phyloP scores from a whole-genome alignment of 2,888 invertebrate species.

The Hirtodrosophila histrioides region DNA sequence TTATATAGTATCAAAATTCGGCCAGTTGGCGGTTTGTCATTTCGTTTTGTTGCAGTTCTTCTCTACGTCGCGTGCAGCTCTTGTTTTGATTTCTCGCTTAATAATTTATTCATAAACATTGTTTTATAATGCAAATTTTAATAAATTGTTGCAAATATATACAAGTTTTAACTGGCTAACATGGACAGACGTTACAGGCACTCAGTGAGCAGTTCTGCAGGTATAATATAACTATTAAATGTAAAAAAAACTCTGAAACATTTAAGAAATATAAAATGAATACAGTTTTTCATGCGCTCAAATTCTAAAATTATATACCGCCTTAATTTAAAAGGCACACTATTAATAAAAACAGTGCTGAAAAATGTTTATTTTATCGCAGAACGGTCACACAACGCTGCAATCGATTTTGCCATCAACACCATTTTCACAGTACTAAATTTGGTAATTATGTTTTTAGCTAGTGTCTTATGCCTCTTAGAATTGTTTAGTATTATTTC shows the following conservation, averaged over 20 bases:
- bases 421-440: no score
- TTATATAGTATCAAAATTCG: constrained; percentile 36
- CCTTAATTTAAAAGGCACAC: constrained; percentile 6
- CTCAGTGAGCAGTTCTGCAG: constrained; percentile 51
- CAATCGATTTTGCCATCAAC: constrained; percentile 9
- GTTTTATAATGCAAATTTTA: constrained; percentile 1
- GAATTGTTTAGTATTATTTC: background rate
- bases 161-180: constrained; percentile 4
- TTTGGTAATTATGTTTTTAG: background rate
- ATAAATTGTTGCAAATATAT: background rate
- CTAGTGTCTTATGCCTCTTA: no score
- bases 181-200: constrained; percentile 59
- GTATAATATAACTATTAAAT: constrained; percentile 29
- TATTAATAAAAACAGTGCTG: constrained; percentile 7
- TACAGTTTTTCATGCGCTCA: no score
- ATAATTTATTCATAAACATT: constrained; percentile 21
- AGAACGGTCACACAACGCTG: constrained; percentile 19
- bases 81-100: constrained; percentile 56
- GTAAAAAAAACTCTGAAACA: background rate
- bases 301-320: background rate
- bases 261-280: no score
- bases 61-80: constrained; percentile 40
- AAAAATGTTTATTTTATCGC: background rate
- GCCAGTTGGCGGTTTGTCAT: constrained; percentile 53
- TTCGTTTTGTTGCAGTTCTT: constrained; percentile 53